Percentiles rank a stretch among this genome's conserved stretches.
Conservation (phyloP, 2,113 vertebrate species). For the Onychorhynchus coronatus region DNA sequence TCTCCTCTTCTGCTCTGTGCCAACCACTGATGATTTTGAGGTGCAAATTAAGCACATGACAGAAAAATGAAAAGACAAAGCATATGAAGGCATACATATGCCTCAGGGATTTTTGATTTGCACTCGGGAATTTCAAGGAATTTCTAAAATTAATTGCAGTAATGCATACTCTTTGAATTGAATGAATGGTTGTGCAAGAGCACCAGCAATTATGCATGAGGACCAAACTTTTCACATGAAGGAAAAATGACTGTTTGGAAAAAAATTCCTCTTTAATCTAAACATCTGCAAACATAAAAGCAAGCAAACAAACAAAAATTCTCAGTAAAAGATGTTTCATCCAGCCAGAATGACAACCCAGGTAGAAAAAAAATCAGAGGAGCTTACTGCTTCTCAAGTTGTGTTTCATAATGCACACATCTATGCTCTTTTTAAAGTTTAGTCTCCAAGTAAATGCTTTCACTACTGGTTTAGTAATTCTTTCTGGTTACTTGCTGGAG, state of each 20-base stretch:
- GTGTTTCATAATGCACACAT: neutral
- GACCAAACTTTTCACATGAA: accelerated
- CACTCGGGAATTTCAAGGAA: neutral
- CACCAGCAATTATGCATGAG: neutral
- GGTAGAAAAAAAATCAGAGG: neutral
- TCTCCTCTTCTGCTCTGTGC: neutral
- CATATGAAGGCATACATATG: neutral
- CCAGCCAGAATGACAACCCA: neutral
- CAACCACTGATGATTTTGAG: neutral
- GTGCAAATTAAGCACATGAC: neutral
- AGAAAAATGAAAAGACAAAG: neutral
- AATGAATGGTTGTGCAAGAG: neutral
- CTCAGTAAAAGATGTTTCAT: neutral
- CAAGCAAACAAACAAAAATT: neutral
- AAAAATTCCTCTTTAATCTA: neutral
- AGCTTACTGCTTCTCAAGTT: neutral
- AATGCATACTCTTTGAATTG: neutral
- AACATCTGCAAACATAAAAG: neutral
- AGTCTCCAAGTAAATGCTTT: neutral
- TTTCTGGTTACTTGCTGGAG: neutral
- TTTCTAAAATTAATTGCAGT: neutral
- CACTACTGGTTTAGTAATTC: neutral
- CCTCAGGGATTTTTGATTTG: neutral
- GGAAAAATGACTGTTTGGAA: neutral
- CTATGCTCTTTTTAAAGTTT: neutral